Base-by-base conservation (phyloP, 2,113 vertebrate genomes). In the Tenebrosternarchus preto region DNA sequence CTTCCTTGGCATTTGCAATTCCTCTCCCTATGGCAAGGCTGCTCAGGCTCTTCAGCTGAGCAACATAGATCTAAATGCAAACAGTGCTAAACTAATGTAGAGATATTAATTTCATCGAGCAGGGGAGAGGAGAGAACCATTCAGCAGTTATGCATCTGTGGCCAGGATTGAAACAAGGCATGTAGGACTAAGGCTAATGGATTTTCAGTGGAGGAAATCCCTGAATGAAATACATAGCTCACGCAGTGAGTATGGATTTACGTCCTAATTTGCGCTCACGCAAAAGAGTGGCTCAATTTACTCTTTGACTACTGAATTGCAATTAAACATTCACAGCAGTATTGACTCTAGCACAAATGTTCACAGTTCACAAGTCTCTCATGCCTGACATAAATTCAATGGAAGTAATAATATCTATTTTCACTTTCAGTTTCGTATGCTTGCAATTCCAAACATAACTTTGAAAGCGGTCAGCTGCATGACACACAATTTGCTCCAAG, bases 1-100 rank as follows among this genome's bases (percentile, higher is more conserved):
- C 82, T 82, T 85, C 61, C 60, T 73, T 80, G 66, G 67, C 77
- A 82, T 85, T 76, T 73, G 50, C 61, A 73, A 64, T 82, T 80
- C 77, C 66, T 71, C 39, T 64, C 64, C 79, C 71, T 22, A 36
- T 77, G 76, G 76, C 76, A 82, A 72, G 76, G 76, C 79, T 55
- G 57, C 67, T 25, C 57, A 22, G 68, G 64, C 36, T 22, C 31
- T 72, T 75, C 55, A 60, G 72, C 68, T 73, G 72, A 73, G 67
- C 39, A 46, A 59, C 76, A 76, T 70, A 36, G 73, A 53, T 81
- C 64, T 61, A 24, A 46, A 56, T 29, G 67, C 76, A 85, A 82
- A 78, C 72, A 69, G 70, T 76, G 72, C 63, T 80, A 76, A 63
- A 69, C 69, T 39, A 22, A 33, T 16, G 57, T 69, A 55, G 20